phyloP scores from a whole-genome alignment of 2,797 vertebrate species.

The Anguilla marmorata region DNA sequence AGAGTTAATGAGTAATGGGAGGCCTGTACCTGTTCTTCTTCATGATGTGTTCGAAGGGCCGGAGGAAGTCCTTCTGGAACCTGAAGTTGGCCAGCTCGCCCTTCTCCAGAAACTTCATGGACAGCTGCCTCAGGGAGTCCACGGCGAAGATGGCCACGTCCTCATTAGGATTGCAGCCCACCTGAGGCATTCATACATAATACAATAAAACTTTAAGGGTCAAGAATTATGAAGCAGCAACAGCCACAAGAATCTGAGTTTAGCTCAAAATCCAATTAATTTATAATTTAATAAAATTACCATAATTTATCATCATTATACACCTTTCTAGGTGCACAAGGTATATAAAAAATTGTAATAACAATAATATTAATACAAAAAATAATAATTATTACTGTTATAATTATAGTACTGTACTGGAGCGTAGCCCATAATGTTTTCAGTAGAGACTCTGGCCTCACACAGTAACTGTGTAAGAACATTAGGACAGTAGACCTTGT shows the following conservation, averaged over 20 bases:
- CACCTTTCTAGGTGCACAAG: not conserved
- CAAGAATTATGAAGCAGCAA: not conserved
- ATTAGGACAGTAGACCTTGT: constrained; percentile 74
- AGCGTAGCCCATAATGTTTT: constrained; percentile 55
- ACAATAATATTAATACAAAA: not conserved
- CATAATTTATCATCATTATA: not conserved
- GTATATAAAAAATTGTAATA: not conserved
- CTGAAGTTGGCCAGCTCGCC: constrained; percentile 97
- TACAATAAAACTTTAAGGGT: not conserved
- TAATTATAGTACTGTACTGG: no score
- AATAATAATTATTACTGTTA: no score
- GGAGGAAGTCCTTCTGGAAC: constrained; percentile 97
- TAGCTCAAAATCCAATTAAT: not conserved
- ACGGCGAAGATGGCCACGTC: constrained; percentile 98
- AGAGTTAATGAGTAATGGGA: not conserved
- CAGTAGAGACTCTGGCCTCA: not conserved
- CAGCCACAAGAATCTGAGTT: not conserved
- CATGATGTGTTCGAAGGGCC: constrained; percentile 99
- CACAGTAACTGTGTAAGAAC: not conserved
- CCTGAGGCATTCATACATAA: constrained; percentile 66
- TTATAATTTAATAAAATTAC: not conserved
- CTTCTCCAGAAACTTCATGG: constrained; percentile 99
- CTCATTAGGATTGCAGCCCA: constrained; percentile 96
- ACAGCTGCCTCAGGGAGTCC: constrained; percentile 96
- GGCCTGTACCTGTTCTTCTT: constrained; percentile 91